Evolutionary conservation across 2,888 invertebrate species (phyloP).

Genomic region (Entomobrya multifasciata): DNA sequence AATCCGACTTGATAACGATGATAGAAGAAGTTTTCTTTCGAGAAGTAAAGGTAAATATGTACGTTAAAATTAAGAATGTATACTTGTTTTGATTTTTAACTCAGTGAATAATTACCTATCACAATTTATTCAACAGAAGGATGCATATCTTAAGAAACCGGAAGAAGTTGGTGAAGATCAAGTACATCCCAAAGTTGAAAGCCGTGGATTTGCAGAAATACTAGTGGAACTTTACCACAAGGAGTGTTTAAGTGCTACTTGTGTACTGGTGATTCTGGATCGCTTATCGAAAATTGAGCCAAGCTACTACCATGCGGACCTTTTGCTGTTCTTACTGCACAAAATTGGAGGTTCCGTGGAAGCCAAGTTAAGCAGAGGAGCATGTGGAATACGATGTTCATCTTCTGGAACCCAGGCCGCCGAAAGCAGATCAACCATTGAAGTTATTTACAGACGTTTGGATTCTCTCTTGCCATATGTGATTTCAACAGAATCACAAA

Average conservation of each 20-base stretch:
- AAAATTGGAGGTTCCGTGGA: constrained; percentile 43
- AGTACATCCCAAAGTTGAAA: neutral
- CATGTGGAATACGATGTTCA: neutral
- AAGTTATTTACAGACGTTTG: constrained; percentile 40
- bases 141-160: neutral
- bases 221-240: constrained; percentile 28
- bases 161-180: constrained; percentile 6
- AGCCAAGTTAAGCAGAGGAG: neutral
- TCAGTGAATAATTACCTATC: neutral
- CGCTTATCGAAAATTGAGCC: constrained; percentile 24
- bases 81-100: neutral
- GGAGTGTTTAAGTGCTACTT: constrained; percentile 22
- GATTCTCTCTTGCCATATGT: constrained; percentile 6
- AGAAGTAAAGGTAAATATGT: neutral
- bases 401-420: neutral
- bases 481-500: neutral
- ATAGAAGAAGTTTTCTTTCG: constrained; percentile 23
- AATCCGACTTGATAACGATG: constrained; percentile 13
- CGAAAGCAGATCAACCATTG: constrained; percentile 40
- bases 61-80: neutral
- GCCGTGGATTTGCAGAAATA: constrained; percentile 34
- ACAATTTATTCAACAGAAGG: neutral
- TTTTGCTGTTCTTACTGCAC: constrained; percentile 35
- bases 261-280: constrained; percentile 40
- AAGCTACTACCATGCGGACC: constrained; percentile 34